Evolutionary conservation across 1,140 invertebrate genomes (phyloP), one percentile per base, ranked within the genome.

Genomic region (Hylaeus volcanicus): DNA sequence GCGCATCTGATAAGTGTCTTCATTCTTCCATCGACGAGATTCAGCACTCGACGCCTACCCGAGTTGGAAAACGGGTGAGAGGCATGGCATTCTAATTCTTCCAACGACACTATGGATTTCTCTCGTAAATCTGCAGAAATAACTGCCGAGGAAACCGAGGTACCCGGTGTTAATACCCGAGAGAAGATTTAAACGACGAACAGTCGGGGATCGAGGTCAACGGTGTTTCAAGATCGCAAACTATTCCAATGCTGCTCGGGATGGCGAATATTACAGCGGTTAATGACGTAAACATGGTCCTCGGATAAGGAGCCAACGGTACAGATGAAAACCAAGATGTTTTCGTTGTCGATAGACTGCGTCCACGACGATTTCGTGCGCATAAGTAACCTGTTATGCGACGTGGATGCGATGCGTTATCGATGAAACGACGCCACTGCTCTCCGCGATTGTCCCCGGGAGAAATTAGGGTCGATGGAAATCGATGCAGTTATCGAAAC

Each of bases 361-460:
- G 12, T n/a, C 6, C 26, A 1, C 3, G 56, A 26, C 37, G 41
- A 53, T 48, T 56, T 48, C 14, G 5, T 4, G 3, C 9, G 51
- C 14, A 65, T 74, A 65, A 74, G 48, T 61, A 65, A 79, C 39
- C 15, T 51, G 61, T 73, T 72, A 71, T 12, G 64, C 14, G 74
- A 69, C 65, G 9, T 3, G 45, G 58, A 61, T 55, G 76, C 26
- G 75, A 71, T 43, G 11, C 55, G 56, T 43, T 78, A 78, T 78
- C 75, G 14, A 3, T 3, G 9, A 4, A 72, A 72, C 75, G 48
- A 45, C 56, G 15, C 37, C 26, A 15, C 72, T 53, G 66, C 11
- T 78, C 56, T 78, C 63, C 15, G 41, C 39, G 70, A 74, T 73
- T 74, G 77, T 79, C 61, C 41, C n/a, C 5, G 14, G 37, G 39